Evolutionary conservation across 2,113 vertebrate species (phyloP).

Genomic region (Bufo gargarizans): DNA sequence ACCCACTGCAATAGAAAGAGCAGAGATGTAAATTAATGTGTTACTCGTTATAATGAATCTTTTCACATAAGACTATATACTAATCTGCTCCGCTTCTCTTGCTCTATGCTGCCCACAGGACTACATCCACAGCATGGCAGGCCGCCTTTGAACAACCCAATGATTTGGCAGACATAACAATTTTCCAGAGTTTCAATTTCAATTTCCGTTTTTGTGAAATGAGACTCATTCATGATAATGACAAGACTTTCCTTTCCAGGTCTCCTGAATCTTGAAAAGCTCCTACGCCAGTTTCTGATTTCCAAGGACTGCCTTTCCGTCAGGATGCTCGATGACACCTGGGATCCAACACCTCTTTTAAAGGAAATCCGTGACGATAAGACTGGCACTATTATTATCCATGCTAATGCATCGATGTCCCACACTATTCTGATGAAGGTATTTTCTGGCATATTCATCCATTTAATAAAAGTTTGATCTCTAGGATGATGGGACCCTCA

Average conservation of each 20-base stretch:
- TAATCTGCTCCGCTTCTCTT: too few relatives aligned
- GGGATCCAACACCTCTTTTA: constrained; percentile 92
- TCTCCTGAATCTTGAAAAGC: constrained; percentile 96
- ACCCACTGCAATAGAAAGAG: too few relatives aligned
- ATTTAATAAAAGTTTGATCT: too few relatives aligned
- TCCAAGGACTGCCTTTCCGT: constrained; percentile 97
- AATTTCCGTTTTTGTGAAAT: neutral
- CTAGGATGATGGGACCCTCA: too few relatives aligned
- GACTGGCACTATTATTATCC: constrained; percentile 94
- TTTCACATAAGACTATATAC: too few relatives aligned
- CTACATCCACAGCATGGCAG: too few relatives aligned
- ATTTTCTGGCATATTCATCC: neutral
- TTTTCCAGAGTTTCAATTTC: too few relatives aligned
- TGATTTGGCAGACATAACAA: too few relatives aligned
- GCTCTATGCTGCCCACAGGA: too few relatives aligned
- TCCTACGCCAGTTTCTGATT: constrained; percentile 97
- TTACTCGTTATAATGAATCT: too few relatives aligned
- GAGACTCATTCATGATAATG: neutral
- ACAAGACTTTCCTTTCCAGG: constrained; percentile 70
- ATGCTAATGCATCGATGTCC: constrained; percentile 96
- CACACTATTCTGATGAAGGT: constrained; percentile 94
- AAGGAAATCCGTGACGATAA: constrained; percentile 98
- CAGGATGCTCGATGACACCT: constrained; percentile 94
- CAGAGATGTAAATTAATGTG: too few relatives aligned
- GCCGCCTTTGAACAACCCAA: too few relatives aligned